Base-by-base conservation (phyloP, 1,140 invertebrate species). In the Euwallacea fornicatus region DNA sequence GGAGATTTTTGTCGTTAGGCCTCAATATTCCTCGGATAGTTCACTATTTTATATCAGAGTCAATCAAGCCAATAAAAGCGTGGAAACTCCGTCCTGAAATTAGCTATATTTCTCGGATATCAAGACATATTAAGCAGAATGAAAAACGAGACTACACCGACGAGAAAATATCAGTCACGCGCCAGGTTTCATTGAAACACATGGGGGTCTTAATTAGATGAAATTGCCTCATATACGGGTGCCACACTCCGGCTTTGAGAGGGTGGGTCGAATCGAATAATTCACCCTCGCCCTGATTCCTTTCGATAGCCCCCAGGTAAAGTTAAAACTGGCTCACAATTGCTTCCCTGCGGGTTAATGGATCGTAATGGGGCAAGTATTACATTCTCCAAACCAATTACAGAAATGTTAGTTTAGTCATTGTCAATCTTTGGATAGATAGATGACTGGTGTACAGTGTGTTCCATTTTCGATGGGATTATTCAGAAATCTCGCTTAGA, bases 221-320 rank as follows among this genome's bases (percentile, higher is more conserved):
- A 54, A 42, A 46, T 63, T 63, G 43, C 61, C 61, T 16, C 61
- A 44, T 47, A 65, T 65, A 65, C 63, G 63, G 63, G 63, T n/a
- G 63, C 47, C 63, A 65, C 63, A 55, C 50, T 65, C 42, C 42
- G 7, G 3, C 60, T 7, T 15, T 46, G 11, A 65, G 46, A 53
- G 63, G 50, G 63, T 7, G 46, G 47, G 42, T n/a, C 54, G 54
- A 33, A 53, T 53, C 50, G 15, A 58, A 58, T 63, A 13, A 63
- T 46, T 63, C 63, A 65, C 63, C 63, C 63, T 55, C 63, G 53
- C 63, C 63, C 63, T 46, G 61, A 63, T 63, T 44, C 8, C 61
- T 13, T 9, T 63, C 47, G 63, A 65, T 65, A 42, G 41, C 63
- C 63, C 53, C 54, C 33, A 53, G 63, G 42, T 65, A 54, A 55